A percentile compares a stretch with the other conserved stretches of the same genome.
phyloP scores from a whole-genome alignment of 2,888 invertebrate species.

The Pseudococcus viburni region DNA sequence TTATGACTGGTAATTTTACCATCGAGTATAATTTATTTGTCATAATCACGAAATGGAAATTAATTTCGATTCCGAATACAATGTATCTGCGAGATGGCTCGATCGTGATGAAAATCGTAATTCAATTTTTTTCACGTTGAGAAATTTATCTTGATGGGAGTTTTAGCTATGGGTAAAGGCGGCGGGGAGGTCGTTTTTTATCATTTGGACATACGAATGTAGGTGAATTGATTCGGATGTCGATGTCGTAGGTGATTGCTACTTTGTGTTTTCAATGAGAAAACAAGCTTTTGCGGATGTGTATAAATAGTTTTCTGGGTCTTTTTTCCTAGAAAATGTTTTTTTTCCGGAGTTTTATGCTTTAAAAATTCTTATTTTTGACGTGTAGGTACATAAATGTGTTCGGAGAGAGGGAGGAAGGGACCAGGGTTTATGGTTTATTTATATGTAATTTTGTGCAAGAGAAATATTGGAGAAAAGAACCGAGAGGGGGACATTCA shows the following conservation, averaged over 20 bases:
- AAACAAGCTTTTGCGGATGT: too few species aligned
- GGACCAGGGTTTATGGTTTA: too few species aligned
- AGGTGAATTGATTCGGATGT: neutral
- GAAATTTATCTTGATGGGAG: slow-evolving; percentile 5
- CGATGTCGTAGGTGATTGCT: neutral
- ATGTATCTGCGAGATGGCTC: slow-evolving; percentile 32
- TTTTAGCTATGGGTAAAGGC: neutral
- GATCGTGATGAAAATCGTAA: slow-evolving; percentile 56
- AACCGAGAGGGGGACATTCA: too few species aligned
- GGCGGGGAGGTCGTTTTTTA: neutral
- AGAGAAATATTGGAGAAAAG: too few species aligned
- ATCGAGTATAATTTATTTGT: slow-evolving; percentile 53
- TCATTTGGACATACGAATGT: neutral
- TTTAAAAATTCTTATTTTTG: too few species aligned
- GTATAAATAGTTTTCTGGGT: too few species aligned
- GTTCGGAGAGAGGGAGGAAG: too few species aligned
- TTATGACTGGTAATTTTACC: slow-evolving; percentile 48
- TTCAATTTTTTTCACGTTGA: slow-evolving; percentile 16
- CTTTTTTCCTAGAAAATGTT: too few species aligned
- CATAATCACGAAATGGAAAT: slow-evolving; percentile 55
- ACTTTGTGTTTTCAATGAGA: neutral
- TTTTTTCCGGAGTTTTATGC: too few species aligned
- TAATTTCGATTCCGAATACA: slow-evolving; percentile 23
- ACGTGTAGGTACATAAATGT: too few species aligned
- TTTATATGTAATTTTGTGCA: too few species aligned